These are phyloP conservation scores for Drosophila dunni DNA, from an alignment of 1,140 invertebrate species.

Conservation along the genomic window DNA sequence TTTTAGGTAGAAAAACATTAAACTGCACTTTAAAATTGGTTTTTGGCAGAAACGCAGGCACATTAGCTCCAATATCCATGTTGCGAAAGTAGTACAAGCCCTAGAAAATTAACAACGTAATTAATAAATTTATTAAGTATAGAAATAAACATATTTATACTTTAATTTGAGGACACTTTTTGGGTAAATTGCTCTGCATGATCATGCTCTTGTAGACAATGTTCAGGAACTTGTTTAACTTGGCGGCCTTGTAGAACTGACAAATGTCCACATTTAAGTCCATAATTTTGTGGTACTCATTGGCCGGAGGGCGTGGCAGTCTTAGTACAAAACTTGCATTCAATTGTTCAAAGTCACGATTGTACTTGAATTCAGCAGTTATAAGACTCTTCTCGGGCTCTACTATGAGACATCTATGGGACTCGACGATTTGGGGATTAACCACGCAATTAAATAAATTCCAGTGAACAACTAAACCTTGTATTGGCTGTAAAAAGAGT, in stretches of 20 bases:
- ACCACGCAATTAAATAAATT: conserved; percentile 12
- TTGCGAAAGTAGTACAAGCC: conserved; percentile 40
- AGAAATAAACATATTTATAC: background rate
- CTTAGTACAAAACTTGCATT: background rate
- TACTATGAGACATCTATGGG: conserved; percentile 8
- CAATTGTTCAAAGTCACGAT: background rate
- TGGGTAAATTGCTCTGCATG: conserved; percentile 24
- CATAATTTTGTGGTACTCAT: conserved; percentile 3
- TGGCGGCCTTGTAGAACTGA: background rate
- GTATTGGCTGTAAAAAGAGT: background rate
- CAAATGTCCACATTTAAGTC: conserved; percentile 15
- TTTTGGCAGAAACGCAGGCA: conserved; percentile 35
- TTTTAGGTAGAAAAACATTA: conserved; percentile 5
- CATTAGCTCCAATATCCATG: conserved; percentile 30
- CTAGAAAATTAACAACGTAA: conserved; percentile 10
- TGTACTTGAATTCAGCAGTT: conserved; percentile 1
- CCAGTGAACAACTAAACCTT: conserved; percentile 2
- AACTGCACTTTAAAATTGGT: conserved; percentile 30
- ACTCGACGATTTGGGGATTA: conserved; percentile 11
- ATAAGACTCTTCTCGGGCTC: background rate
- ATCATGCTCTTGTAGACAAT: conserved; percentile 24
- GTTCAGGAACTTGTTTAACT: background rate
- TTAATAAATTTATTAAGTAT: background rate
- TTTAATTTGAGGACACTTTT: conserved; percentile 33
- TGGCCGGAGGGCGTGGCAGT: background rate